Conservation (phyloP, 1,140 invertebrate species). For the Idris sp. region DNA sequence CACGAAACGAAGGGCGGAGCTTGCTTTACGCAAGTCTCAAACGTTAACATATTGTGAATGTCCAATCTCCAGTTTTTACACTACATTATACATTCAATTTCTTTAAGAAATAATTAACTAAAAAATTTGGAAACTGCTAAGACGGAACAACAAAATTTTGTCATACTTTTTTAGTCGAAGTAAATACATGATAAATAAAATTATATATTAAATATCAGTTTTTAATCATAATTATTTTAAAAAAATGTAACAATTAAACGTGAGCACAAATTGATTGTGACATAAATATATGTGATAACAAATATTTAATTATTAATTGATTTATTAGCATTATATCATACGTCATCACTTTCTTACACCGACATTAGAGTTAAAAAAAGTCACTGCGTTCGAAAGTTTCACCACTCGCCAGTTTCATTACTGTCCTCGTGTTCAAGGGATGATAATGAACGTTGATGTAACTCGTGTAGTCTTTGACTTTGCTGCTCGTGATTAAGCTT, state of each 20-base stretch:
- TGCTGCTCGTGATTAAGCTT: constrained; percentile 95
- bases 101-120: no score
- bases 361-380: constrained; percentile 38
- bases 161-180: no score
- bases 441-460: constrained; percentile 80
- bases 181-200: no score
- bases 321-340: constrained; percentile 29
- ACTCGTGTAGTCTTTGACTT: constrained; percentile 89
- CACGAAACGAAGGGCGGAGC: constrained; percentile 72
- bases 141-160: no score
- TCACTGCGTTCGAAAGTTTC: constrained; percentile 55
- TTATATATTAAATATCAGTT: no score
- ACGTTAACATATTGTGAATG: constrained; percentile 58
- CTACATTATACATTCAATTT: no score
- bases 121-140: no score
- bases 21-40: constrained; percentile 68
- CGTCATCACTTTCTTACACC: constrained; percentile 29
- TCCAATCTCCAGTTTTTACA: constrained; percentile 58
- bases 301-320: constrained; percentile 19
- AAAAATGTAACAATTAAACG: no score
- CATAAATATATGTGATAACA: constrained; percentile 13
- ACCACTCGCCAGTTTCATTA: constrained; percentile 73
- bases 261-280: constrained; percentile 1
- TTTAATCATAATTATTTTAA: no score
- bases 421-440: constrained; percentile 73